Evolutionary conservation across 2,797 vertebrate species (phyloP), one percentile per base, ranked within the genome.

Genomic region (Hapalemur alaotrensis): DNA sequence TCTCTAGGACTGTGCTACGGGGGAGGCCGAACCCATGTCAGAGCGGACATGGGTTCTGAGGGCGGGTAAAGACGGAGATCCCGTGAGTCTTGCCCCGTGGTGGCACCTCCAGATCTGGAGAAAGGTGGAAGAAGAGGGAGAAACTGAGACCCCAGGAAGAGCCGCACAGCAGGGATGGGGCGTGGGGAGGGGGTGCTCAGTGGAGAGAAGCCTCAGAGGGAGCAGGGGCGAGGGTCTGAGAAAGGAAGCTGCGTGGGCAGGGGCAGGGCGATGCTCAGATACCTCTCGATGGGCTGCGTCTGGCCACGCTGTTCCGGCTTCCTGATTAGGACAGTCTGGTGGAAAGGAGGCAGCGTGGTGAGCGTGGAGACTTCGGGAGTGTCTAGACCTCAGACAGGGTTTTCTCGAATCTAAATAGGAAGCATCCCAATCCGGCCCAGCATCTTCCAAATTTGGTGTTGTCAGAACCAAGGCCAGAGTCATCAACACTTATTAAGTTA

Each of bases 351-450:
- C n/a, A 10, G 70, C 17, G 9, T 7, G 41, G 32, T 10, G 38
- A 43, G 41, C 0, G 0, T 32, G 28, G 67, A 11, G 25, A 22
- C 5, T 4, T 20, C n/a, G 43, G 63, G 20, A 28, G 48, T 0
- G 0, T 76, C 81, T 25, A 67, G 81, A 80, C n/a, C n/a, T 18
- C 46, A 78, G 57, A 28, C 59, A 48, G 65, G 75, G 46, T 67
- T 76, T 78, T 35, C 22, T 25, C 23, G 57, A 59, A 43, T 46
- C 43, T 15, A 43, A 43, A 57, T 0, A 1, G 46, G 30, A 69
- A 69, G 41, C 22, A 38, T 85, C 35, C 69, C 22, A 52, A 18
- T 52, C 3, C 4, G 23, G 28, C 63, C 48, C n/a, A 23, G 43
- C 43, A 8, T 75, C 72, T 91, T 59, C 78, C 57, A 61, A 65